phyloP scores from a whole-genome alignment of 2,888 invertebrate species.

The Platycheirus rosarum region DNA sequence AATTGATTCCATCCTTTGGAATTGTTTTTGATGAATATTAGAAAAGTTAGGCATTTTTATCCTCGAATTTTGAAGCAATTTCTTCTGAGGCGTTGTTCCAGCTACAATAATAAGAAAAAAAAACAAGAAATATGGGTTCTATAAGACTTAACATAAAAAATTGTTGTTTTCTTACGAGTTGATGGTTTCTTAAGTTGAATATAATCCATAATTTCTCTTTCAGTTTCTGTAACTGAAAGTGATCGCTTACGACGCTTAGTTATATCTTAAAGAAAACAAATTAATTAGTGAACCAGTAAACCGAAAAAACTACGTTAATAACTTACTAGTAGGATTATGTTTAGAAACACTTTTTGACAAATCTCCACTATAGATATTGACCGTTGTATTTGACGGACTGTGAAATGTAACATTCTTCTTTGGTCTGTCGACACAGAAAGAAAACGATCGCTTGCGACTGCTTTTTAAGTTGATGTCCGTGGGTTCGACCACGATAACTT shows the following conservation, averaged over 20 bases:
- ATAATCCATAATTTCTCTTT: constrained; percentile 71
- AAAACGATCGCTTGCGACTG: constrained; percentile 78
- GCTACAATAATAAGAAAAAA: constrained; percentile 7
- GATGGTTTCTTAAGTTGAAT: constrained; percentile 26
- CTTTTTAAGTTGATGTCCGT: constrained; percentile 70
- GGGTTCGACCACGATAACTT: constrained; percentile 53
- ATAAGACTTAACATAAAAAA: not conserved
- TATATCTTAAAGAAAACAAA: constrained; percentile 75
- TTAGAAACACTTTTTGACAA: constrained; percentile 36
- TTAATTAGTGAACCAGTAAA: not conserved
- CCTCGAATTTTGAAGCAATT: constrained; percentile 75
- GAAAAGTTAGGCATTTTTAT: constrained; percentile 88
- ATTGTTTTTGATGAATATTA: constrained; percentile 86
- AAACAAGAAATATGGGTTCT: too few species aligned
- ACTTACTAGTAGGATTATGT: constrained; percentile 34
- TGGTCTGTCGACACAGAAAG: constrained; percentile 73
- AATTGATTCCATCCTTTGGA: constrained; percentile 87
- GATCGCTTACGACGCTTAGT: constrained; percentile 80
- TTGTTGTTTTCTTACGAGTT: constrained; percentile 72
- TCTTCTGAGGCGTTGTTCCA: constrained; percentile 21
- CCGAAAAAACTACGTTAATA: not conserved
- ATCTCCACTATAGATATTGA: constrained; percentile 76
- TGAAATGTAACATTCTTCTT: constrained; percentile 77
- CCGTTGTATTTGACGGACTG: constrained; percentile 78
- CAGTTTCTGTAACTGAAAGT: constrained; percentile 77